Evolutionary conservation across 2,888 invertebrate species (phyloP).

Genomic region (Didymodactylos carnosus): DNA sequence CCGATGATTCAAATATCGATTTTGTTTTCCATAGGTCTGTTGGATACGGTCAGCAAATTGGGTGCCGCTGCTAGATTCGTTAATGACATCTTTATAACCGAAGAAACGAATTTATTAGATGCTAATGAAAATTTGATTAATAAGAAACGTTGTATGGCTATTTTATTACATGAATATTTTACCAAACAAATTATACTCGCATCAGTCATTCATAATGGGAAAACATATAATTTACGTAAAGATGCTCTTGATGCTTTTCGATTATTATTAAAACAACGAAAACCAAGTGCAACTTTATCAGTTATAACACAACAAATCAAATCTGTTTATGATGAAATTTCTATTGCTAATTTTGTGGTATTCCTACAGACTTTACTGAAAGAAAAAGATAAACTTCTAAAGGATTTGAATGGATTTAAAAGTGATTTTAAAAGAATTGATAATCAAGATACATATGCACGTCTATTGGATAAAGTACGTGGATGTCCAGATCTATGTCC

Average conservation of each 20-base stretch:
- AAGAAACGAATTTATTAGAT: background rate
- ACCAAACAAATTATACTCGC: background rate
- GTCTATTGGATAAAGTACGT: background rate
- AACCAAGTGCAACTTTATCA: background rate
- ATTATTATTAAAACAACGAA: background rate
- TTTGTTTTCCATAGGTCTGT: background rate
- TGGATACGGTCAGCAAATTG: background rate
- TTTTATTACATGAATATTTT: background rate
- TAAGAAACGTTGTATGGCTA: background rate
- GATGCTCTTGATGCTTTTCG: background rate
- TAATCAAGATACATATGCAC: background rate
- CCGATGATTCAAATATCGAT: no score
- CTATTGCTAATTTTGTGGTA: background rate
- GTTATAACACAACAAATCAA: background rate
- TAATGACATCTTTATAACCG: background rate
- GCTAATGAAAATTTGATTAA: background rate
- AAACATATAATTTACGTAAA: background rate
- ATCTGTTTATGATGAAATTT: background rate
- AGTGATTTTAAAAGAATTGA: background rate
- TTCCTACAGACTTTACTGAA: background rate
- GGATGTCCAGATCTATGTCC: background rate
- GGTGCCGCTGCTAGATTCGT: background rate
- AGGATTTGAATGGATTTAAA: background rate
- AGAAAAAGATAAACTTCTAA: background rate
- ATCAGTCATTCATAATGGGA: background rate